Base-by-base conservation (phyloP, 1,140 invertebrate genomes). In the Lucilia sericata region DNA sequence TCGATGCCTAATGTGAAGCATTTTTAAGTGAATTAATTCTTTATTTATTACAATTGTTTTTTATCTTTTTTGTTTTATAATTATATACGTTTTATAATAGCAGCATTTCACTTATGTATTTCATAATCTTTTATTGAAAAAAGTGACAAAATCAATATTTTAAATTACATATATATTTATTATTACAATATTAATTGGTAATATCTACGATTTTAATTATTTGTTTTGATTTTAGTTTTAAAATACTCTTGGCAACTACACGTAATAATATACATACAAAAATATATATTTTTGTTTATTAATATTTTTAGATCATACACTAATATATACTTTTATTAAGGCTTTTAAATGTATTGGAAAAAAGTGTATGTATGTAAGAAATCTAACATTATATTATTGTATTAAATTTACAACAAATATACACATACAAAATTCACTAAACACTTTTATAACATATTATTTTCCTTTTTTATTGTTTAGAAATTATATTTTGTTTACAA, bases 191-290 rank as follows among this genome's bases (percentile, higher is more conserved):
- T 70, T 7, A 21, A 70, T 21, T 70, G 21, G 4, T 70, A 70
- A 19, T 70, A 70, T 70, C n/a, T 70, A n/a, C 14, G 14, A 17
- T 70, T 19, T 21, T 70, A 10, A 21, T 70, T 21, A 21, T 21
- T 70, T 70, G n/a, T 21, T 70, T 70, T 70, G 10, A 17, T 55
- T n/a, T 70, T 70, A 70, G 19, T 70, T 70, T 70, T 25, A 21
- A 70, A 70, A 70, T 70, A 70, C 65, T 70, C 65, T 21, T 70
- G 65, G 65, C 65, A 70, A 70, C 65, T 70, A 42, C 42, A 42
- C 42, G 10, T 42, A 42, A 42, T 42, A 30, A 30, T 42, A 42
- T 42, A 10, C 42, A 42, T 42, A 30, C 1, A 30, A 2, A 30
- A 30, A 30, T 30, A 42, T 42, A 42, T 55, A 55, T 55, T 55